Evolutionary conservation across 2,797 vertebrate genomes (phyloP), one percentile per base, ranked within the genome.

Genomic region (Chelidonichthys spinosus): DNA sequence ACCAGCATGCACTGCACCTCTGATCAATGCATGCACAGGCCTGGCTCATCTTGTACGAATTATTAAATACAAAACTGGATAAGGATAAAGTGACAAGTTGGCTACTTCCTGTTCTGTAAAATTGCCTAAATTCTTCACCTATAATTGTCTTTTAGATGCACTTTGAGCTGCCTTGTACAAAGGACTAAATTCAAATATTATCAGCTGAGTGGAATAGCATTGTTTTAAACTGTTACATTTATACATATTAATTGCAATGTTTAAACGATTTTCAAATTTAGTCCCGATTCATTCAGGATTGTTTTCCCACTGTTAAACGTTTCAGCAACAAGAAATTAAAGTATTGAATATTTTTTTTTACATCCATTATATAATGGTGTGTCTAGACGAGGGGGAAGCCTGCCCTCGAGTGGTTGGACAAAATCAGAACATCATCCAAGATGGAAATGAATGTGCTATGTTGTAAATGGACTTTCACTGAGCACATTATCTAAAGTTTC

Each of bases 381-480:
- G 25, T 11, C 35, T 59, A 82, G 55, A 63, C 53, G 63, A 88
- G 81, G 79, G 72, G 43, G 0, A 83, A 85, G 65, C 4, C 76
- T 91, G 88, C 84, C 87, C 88, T 88, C 93, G 90, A 72, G 87
- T 90, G 93, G 85, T 32, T 47, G 0, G 25, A 52, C 6, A 4
- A 14, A 11, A 11, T 42, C 52, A 67, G 25, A 44, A 42, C 61
- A 79, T 44, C 32, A 15, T 50, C 14, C n/a, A 32, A 5, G 8
- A 36, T 32, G 64, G 5, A n/a, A 3, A 49, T 6, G 1, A 33
- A 40, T 18, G 36, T 11, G 32, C 9, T 40, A 3, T 25, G 18
- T 32, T 46, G 35, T 11, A 8, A 72, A 44, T 14, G 25, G 4
- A 6, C 14, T 32, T 0, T 60, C 39, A 32, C n/a, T 36, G 11